Evolutionary conservation across 2,888 invertebrate species (phyloP).

Genomic region (Mythimna vitellina): DNA sequence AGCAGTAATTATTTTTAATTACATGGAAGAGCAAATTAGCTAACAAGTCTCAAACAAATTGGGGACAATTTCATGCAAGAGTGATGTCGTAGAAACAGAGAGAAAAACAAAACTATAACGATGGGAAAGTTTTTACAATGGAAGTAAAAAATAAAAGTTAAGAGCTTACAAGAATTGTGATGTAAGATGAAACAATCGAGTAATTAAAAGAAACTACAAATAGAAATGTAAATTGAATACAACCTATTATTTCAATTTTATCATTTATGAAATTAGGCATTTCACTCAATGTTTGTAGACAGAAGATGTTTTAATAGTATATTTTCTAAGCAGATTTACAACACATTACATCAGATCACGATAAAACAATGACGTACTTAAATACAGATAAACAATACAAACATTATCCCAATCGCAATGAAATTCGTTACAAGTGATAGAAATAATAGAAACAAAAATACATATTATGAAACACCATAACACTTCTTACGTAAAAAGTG

Average conservation of each 20-base stretch:
- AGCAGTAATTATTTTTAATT: slow-evolving; percentile 47
- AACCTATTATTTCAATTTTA: slow-evolving; percentile 26
- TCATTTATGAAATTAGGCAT: not conserved
- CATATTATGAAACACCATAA: slow-evolving; percentile 58
- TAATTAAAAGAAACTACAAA: slow-evolving; percentile 44
- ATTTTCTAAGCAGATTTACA: not conserved
- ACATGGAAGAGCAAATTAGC: slow-evolving; percentile 44
- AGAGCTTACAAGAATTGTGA: slow-evolving; percentile 45
- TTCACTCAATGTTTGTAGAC: not conserved
- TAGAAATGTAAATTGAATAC: slow-evolving; percentile 35
- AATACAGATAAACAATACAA: slow-evolving; percentile 27
- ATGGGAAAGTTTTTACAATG: slow-evolving; percentile 59
- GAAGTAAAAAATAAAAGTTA: slow-evolving; percentile 53
- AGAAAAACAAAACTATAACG: slow-evolving; percentile 61
- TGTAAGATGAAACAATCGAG: slow-evolving; percentile 53
- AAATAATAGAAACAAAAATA: slow-evolving; percentile 30
- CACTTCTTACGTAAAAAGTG: slow-evolving; percentile 72
- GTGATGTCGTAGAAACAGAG: slow-evolving; percentile 47
- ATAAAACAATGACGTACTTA: slow-evolving; percentile 1
- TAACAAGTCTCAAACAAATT: slow-evolving; percentile 61
- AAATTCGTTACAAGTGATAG: slow-evolving; percentile 55
- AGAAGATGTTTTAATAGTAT: not conserved
- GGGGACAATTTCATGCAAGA: slow-evolving; percentile 64
- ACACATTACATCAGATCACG: not conserved
- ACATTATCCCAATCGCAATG: slow-evolving; percentile 28